These are phyloP conservation scores for Sinocyclocheilus maitianheensis DNA, from an alignment of 2,113 vertebrate species.

Conservation along the genomic window DNA sequence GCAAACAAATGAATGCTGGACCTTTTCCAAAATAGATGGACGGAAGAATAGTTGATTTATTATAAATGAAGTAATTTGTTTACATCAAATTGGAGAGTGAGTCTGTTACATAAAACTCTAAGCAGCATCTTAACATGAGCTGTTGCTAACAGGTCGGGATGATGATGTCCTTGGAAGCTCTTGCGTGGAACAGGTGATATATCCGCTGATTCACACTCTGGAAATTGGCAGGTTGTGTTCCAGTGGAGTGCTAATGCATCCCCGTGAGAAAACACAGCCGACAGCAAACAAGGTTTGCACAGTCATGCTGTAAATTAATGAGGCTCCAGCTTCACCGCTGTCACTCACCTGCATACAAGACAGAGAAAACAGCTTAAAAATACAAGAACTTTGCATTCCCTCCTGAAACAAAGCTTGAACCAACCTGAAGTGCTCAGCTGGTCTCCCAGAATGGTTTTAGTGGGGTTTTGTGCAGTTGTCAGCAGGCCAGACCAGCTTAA, in stretches of 20 bases:
- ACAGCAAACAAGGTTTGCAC: slow-evolving; percentile 33
- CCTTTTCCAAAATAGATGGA: neutral
- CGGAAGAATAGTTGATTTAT: neutral
- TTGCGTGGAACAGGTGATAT: slow-evolving; percentile 55
- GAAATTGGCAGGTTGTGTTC: slow-evolving; percentile 50
- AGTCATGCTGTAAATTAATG: slow-evolving; percentile 48
- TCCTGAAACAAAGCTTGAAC: neutral
- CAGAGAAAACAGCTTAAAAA: neutral
- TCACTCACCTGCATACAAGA: neutral
- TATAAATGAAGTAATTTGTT: neutral
- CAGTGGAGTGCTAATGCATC: slow-evolving; percentile 41
- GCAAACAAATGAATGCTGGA: neutral
- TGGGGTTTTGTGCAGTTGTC: neutral
- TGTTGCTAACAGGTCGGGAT: neutral
- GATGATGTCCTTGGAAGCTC: slow-evolving; percentile 42
- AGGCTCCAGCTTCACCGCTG: slow-evolving; percentile 11
- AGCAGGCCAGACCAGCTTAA: neutral
- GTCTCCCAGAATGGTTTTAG: neutral
- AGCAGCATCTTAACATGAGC: slow-evolving; percentile 7
- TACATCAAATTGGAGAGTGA: neutral
- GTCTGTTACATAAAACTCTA: neutral
- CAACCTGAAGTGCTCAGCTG: neutral
- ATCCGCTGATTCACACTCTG: slow-evolving; percentile 46
- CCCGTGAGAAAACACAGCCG: slow-evolving; percentile 39
- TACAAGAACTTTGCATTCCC: neutral